phyloP scores from a whole-genome alignment of 1,140 invertebrate species.

The Mycetomoellerius zeteki region DNA sequence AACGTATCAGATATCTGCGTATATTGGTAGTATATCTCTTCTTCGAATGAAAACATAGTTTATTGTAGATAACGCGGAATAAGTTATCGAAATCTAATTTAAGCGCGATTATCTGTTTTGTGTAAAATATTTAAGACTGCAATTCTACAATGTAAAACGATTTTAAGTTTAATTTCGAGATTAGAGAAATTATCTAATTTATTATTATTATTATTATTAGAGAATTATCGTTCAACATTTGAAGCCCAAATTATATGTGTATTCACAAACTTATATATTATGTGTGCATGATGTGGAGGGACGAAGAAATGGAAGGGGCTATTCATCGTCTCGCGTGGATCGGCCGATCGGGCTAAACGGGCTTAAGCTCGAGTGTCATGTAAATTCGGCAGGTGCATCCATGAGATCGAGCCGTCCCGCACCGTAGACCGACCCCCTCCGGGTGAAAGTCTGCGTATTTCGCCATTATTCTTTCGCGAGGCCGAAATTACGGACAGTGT shows the following conservation, averaged over 20 bases:
- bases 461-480: slow-evolving; percentile 79
- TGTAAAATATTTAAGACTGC: not conserved
- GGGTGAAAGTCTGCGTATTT: slow-evolving; percentile 73
- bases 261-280: not conserved
- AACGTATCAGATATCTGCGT: slow-evolving; percentile 16
- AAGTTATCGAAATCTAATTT: not conserved
- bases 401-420: not conserved
- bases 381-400: slow-evolving; percentile 71
- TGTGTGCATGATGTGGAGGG: not conserved
- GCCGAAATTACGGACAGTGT: slow-evolving; percentile 80
- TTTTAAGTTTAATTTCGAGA: not conserved
- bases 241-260: not conserved
- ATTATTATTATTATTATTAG: not conserved
- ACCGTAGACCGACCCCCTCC: slow-evolving; percentile 50
- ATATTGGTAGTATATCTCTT: not conserved
- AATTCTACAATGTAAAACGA: not conserved
- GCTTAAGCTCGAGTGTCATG: slow-evolving; percentile 42
- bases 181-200: not conserved
- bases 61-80: not conserved
- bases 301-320: slow-evolving; percentile 17
- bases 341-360: slow-evolving; percentile 27
- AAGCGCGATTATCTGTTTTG: not conserved
- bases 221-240: not conserved
- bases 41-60: not conserved
- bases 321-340: not conserved